These are phyloP conservation scores for Aphrocallistes beatrix DNA, from an alignment of 37 sponge, comb jelly and placozoan genomes.

Conservation along the genomic window DNA sequence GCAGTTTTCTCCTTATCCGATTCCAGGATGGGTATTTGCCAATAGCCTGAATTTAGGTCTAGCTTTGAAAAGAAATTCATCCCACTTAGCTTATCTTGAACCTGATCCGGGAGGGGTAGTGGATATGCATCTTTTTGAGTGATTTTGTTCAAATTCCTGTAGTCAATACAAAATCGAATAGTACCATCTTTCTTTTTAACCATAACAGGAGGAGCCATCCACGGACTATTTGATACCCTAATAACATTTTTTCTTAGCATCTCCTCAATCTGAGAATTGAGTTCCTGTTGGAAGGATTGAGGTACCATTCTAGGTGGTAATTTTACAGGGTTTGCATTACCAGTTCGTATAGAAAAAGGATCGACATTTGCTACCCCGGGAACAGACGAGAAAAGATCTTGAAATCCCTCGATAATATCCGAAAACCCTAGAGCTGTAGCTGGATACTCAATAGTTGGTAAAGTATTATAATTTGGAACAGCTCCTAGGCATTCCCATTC, in stretches of 20 bases:
- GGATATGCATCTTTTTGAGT: no score
- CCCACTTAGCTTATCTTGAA: no score
- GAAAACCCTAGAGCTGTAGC: background rate
- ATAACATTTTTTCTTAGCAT: slow-evolving; percentile 10
- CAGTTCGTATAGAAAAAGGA: background rate
- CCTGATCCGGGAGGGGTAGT: no score
- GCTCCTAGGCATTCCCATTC: background rate
- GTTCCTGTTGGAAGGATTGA: background rate
- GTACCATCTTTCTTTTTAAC: slow-evolving; percentile 8
- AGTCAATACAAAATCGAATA: background rate
- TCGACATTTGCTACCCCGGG: background rate
- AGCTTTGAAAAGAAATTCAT: background rate
- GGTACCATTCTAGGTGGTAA: background rate
- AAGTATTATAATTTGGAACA: background rate
- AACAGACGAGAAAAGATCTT: background rate
- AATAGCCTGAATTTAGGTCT: background rate
- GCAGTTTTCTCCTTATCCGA: slow-evolving; percentile 17
- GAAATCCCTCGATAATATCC: background rate
- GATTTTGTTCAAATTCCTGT: no score
- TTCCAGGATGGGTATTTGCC: background rate
- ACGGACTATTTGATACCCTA: background rate
- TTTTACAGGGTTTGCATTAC: background rate
- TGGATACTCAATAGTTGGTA: background rate
- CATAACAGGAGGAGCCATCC: background rate
- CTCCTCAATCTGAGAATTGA: slow-evolving; percentile 9